A percentile compares a stretch with the other conserved stretches of the same genome.
phyloP scores from a whole-genome alignment of 2,113 vertebrate species.

The Pardalotus punctatus region DNA sequence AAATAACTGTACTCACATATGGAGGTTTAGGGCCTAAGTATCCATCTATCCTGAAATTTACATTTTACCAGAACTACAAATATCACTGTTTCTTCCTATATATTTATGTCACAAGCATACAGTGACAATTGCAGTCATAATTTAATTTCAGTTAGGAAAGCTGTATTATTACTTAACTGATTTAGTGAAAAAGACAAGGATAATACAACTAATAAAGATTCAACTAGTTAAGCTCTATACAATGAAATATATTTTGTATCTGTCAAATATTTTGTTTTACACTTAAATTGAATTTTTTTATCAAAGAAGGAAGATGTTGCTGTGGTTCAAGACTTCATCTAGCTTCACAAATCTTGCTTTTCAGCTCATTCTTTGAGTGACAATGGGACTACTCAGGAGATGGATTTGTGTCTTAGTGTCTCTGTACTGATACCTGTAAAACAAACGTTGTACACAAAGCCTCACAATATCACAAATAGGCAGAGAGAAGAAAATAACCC shows the following conservation, averaged over 20 bases:
- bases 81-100: neutral
- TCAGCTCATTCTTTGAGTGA: neutral
- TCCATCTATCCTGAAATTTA: neutral
- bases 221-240: neutral
- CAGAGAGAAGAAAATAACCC: neutral
- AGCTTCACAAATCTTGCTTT: neutral
- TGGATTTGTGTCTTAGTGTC: neutral
- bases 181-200: neutral
- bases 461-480: neutral
- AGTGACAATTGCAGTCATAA: neutral
- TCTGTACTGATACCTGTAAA: neutral
- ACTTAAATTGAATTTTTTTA: neutral
- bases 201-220: neutral
- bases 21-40: neutral
- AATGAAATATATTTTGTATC: neutral
- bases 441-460: neutral
- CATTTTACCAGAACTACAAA: neutral
- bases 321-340: neutral
- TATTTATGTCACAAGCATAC: neutral
- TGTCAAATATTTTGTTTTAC: neutral
- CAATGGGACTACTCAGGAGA: neutral
- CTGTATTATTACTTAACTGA: neutral
- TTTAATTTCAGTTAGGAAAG: neutral
- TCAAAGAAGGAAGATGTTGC: neutral
- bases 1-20: neutral